A percentile compares a stretch with the other conserved stretches of the same genome.
phyloP scores from a whole-genome alignment of 2,797 vertebrate species.

The Mus spretus region DNA sequence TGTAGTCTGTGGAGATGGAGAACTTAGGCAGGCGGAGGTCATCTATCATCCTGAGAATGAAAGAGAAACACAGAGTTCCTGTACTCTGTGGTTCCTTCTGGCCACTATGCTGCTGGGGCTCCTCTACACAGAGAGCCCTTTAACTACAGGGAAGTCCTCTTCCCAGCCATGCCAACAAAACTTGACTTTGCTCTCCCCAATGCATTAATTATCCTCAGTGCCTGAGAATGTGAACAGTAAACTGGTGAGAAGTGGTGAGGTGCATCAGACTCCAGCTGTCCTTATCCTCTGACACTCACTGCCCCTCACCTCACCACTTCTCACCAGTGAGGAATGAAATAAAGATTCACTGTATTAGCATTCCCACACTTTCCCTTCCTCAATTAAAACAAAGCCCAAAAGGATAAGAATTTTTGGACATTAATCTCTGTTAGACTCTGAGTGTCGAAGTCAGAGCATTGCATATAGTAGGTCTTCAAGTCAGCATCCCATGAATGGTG shows the following conservation, averaged over 20 bases:
- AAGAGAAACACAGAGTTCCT: accelerated
- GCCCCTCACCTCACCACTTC: background rate
- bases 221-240: background rate
- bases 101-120: no score
- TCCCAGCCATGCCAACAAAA: background rate
- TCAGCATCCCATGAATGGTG: background rate
- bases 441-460: background rate
- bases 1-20: slow-evolving; percentile 25
- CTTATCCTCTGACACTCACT: no score
- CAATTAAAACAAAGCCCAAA: accelerated
- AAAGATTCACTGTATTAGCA: background rate
- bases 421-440: background rate
- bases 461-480: background rate
- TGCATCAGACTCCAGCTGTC: background rate
- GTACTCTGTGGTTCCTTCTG: accelerated
- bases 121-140: no score
- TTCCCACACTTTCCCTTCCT: background rate
- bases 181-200: background rate
- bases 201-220: accelerated
- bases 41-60: background rate
- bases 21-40: slow-evolving; percentile 73
- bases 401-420: background rate
- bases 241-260: no score
- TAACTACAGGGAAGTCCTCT: no score
- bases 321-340: background rate